A percentile compares a stretch with the other conserved stretches of the same genome.
Conservation (phyloP, 2,797 vertebrate species). For the Tokudaia tokunoshimensis region DNA sequence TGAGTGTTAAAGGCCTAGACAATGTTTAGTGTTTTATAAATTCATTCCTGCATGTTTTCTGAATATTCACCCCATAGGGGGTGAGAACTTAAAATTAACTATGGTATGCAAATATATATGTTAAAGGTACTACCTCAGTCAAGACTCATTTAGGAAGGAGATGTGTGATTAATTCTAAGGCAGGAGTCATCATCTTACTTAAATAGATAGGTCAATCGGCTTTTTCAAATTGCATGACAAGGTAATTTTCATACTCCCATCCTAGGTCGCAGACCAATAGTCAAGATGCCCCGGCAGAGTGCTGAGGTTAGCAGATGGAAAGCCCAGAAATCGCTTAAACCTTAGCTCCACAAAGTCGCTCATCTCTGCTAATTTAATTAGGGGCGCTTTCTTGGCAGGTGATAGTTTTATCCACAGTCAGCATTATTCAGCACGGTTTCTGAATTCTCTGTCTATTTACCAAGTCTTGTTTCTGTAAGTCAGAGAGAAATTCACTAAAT, state of each 20-base stretch:
- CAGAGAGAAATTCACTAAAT: constrained; percentile 35
- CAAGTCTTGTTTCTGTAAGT: constrained; percentile 46
- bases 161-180: constrained; percentile 59
- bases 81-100: constrained; percentile 45
- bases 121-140: background rate
- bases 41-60: constrained; percentile 35
- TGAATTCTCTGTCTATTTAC: constrained; percentile 25
- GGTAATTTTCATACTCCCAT: constrained; percentile 55
- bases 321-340: constrained; percentile 55
- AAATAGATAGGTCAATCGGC: constrained; percentile 60
- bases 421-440: constrained; percentile 60
- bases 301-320: constrained; percentile 57
- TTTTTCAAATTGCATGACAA: constrained; percentile 72
- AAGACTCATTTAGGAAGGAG: constrained; percentile 49
- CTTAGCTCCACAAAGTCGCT: constrained; percentile 43
- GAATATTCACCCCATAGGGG: background rate
- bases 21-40: constrained; percentile 32
- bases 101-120: constrained; percentile 30
- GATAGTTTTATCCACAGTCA: constrained; percentile 41
- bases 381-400: constrained; percentile 25
- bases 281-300: constrained; percentile 25
- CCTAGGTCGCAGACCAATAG: constrained; percentile 37
- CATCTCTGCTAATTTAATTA: constrained; percentile 77
- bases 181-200: constrained; percentile 30
- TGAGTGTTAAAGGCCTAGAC: background rate